Evolutionary conservation across 2,113 vertebrate genomes (phyloP), one percentile per base, ranked within the genome.

Genomic region (Elgaria multicarinata): DNA sequence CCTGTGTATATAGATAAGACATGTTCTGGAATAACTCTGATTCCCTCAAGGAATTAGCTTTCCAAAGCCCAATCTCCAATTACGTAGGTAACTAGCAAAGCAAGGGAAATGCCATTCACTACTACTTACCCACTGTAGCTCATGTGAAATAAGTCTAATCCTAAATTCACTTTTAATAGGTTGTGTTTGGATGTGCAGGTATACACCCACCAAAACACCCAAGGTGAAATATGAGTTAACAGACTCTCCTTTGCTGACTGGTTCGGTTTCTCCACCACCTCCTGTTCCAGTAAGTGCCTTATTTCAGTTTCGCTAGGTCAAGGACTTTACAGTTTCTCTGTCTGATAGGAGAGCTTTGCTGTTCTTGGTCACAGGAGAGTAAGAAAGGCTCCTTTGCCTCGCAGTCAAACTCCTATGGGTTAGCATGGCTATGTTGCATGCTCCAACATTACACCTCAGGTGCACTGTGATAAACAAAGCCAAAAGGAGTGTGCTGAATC

Each of bases 201-300:
- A 97, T 94, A 94, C 91, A 44, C 95, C 96, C 24, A 97, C 96
- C 22, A 97, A 97, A 94, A 94, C 98, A 74, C 96, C 96, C 31
- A 95, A 97, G 33, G 80, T 97, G 22, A 97, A 97, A 84, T 96
- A 98, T 0, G 95, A 98, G 90, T 94, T 97, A 88, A 96, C 90
- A 50, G 95, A 96, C 5, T 88, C 93, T 22, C 85, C 67, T 50
- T 93, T 92, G 69, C 76, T 90, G 44, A 64, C 79, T 75, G 95
- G 66, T 80, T 88, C 62, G 42, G 91, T 84, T 84, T 79, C 69
- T 72, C 87, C 85, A 20, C 86, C 83, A 13, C 87, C 89, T 26
- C 9, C 58, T 8, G 5, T 87, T 39, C 93, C 95, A 95, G 96
- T 97, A 94, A 94, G 83, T 72, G 33, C 85, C 33, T 89, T 44